Evolutionary conservation across 1,140 invertebrate species (phyloP), one percentile per base, ranked within the genome.

Genomic region (Manduca sexta): DNA sequence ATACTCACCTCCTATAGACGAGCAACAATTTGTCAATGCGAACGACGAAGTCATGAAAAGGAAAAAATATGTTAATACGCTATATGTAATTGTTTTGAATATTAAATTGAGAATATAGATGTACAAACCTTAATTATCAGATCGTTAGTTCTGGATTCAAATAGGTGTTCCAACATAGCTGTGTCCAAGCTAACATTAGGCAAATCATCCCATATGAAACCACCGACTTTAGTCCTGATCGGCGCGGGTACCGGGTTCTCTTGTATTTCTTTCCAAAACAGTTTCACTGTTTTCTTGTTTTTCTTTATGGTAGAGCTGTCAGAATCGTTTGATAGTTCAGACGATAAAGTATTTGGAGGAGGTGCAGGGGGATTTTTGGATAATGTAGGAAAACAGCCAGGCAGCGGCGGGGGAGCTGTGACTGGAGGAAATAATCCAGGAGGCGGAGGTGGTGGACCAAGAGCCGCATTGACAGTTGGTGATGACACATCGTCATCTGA

Each of bases 241-340:
- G 90, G 74, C 52, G 91, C 90, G 3, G 92, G 89, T 30, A 92
- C 85, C 10, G 93, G 91, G 75, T 96, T 95, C 54, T 97, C 95
- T 53, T 94, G 89, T 3, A 96, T 92, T 86, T 99, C 96, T 75
- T 95, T 95, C 98, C 98, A 99, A 81, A 99, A 99, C n/a, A 99
- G 87, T 87, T 98, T 98, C 3, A 99, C 93, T n/a, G 98, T 99
- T 82, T 99, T 99, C 79, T 98, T 98, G 64, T 92, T 97, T 77
- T 98, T 98, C 70, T 93, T 94, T 13, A 90, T 87, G 2, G 75
- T 74, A 6, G 70, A 87, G 8, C 78, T 87, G 12, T 73, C 72
- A 12, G 64, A 72, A 38, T 74, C 68, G 37, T 84, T 60, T 58
- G 52, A 69, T 1, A 56, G 53, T 42, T 86, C 81, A 1, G 68